phyloP scores from a whole-genome alignment of 2,113 vertebrate species.

The Sceloporus tristichus region DNA sequence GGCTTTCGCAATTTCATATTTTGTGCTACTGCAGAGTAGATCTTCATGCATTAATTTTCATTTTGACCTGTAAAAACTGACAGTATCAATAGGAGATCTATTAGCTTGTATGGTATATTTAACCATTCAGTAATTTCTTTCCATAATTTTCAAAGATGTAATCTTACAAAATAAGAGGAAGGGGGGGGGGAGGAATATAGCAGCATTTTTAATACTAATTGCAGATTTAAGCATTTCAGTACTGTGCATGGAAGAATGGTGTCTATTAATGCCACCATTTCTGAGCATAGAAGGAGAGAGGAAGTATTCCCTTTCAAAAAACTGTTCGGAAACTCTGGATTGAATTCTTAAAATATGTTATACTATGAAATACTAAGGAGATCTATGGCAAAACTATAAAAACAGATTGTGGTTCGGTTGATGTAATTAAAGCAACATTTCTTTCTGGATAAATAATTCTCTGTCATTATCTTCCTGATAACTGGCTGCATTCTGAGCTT shows the following conservation, averaged over 20 bases:
- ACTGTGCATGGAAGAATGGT: conserved; percentile 32
- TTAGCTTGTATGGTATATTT: no score
- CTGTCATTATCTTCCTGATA: conserved; percentile 21
- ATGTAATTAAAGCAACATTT: conserved; percentile 48
- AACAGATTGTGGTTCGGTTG: conserved; percentile 40
- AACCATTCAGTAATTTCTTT: no score
- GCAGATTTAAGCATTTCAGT: conserved; percentile 13
- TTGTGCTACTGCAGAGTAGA: no score
- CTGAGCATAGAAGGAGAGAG: neutral
- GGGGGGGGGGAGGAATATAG: no score
- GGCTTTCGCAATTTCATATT: no score
- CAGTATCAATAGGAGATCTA: no score
- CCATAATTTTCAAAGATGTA: no score
- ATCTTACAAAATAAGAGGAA: no score
- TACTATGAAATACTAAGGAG: conserved; percentile 51
- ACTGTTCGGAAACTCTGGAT: conserved; percentile 40
- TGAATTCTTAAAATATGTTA: conserved; percentile 20
- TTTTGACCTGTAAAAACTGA: no score
- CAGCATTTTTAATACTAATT: neutral
- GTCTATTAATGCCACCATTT: conserved; percentile 21
- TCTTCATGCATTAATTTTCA: no score
- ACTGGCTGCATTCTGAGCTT: conserved; percentile 32
- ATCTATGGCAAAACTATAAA: conserved; percentile 45
- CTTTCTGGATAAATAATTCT: conserved; percentile 32
- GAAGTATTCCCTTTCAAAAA: conserved; percentile 52